A percentile compares a stretch with the other conserved stretches of the same genome.
Conservation (phyloP, 1,140 invertebrate species). For the Drosophila pseudoananassae region DNA sequence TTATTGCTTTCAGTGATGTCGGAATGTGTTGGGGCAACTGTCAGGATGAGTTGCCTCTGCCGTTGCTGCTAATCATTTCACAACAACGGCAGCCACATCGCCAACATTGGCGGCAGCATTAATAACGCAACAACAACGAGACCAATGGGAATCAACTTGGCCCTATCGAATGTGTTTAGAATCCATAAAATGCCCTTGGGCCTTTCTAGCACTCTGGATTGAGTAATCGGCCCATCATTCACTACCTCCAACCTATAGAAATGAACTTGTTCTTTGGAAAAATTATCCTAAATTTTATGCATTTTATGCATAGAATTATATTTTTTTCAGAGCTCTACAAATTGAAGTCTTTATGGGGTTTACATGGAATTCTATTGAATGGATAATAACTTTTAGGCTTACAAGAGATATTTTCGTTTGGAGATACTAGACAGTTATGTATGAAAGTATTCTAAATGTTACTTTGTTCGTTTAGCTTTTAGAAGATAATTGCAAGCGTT, state of each 20-base stretch:
- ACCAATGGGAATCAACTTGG: conserved; percentile 55
- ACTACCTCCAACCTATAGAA: not conserved
- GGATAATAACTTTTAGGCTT: too few species aligned
- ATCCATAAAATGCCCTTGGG: conserved; percentile 65
- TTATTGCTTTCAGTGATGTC: conserved; percentile 84
- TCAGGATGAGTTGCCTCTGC: conserved; percentile 65
- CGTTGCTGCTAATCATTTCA: conserved; percentile 71
- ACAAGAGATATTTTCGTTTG: too few species aligned
- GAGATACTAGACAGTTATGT: too few species aligned
- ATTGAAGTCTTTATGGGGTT: not conserved
- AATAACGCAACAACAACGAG: conserved; percentile 61
- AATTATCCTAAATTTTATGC: conserved; percentile 1
- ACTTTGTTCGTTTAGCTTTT: too few species aligned
- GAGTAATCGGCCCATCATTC: conserved; percentile 26
- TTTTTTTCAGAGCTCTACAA: not conserved
- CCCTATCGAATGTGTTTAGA: conserved; percentile 60
- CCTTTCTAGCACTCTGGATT: conserved; percentile 21
- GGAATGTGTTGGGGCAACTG: conserved; percentile 74
- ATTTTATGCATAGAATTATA: not conserved
- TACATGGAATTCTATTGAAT: not conserved
- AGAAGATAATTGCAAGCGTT: too few species aligned
- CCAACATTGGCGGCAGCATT: conserved; percentile 56
- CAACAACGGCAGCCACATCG: conserved; percentile 45
- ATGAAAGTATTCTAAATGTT: too few species aligned
- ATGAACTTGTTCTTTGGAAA: conserved; percentile 17